Evolutionary conservation across 1,140 invertebrate species (phyloP).

Genomic region (Tetraneura akinire): DNA sequence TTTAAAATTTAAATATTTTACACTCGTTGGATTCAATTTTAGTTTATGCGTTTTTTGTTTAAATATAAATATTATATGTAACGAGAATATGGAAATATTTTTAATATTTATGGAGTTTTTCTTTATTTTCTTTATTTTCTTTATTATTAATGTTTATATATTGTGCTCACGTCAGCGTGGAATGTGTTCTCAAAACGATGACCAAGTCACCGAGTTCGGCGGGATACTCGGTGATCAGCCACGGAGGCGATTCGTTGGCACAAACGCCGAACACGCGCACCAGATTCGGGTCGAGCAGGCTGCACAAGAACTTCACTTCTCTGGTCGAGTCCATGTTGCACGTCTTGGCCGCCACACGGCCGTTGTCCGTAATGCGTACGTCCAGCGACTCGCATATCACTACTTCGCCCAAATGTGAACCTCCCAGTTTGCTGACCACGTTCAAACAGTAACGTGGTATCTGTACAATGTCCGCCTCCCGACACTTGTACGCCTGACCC

Average conservation of each 20-base stretch:
- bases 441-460: slow-evolving; percentile 70
- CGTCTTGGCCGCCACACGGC: slow-evolving; percentile 56
- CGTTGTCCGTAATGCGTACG: slow-evolving; percentile 59
- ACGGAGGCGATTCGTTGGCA: slow-evolving; percentile 66
- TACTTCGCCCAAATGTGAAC: slow-evolving; percentile 76
- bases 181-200: slow-evolving; percentile 65
- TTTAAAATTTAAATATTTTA: too few species aligned
- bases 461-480: slow-evolving; percentile 65
- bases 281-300: slow-evolving; percentile 74
- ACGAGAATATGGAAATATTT: too few species aligned
- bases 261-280: slow-evolving; percentile 74
- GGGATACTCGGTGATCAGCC: slow-evolving; percentile 76
- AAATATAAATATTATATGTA: too few species aligned
- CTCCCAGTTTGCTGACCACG: slow-evolving; percentile 72
- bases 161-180: slow-evolving; percentile 54
- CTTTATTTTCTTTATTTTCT: too few species aligned
- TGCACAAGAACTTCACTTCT: slow-evolving; percentile 74
- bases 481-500: slow-evolving; percentile 66
- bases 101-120: too few species aligned
- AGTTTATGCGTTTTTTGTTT: too few species aligned
- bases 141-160: background rate
- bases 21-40: too few species aligned
- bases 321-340: slow-evolving; percentile 61
- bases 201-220: slow-evolving; percentile 78
- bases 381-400: slow-evolving; percentile 62